These are phyloP conservation scores for Drosophila quinaria DNA, from an alignment of 2,888 invertebrate species.

Conservation along the genomic window DNA sequence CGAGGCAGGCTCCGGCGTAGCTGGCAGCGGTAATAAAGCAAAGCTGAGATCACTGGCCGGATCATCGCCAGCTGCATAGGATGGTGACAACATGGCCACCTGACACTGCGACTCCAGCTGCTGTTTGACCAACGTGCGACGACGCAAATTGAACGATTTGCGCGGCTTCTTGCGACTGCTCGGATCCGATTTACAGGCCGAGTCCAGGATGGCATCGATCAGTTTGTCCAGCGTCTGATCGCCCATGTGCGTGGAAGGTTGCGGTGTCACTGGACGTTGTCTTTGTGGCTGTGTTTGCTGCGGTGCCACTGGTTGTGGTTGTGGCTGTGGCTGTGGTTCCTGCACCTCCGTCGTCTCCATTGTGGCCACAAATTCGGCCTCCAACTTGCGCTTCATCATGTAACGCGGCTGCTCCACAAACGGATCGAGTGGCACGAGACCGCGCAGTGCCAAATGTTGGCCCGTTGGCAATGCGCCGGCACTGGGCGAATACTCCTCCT, in stretches of 20 bases:
- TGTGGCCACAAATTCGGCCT: slow-evolving; percentile 74
- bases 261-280: slow-evolving; percentile 55
- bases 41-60: slow-evolving; percentile 85
- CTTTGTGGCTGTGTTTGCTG: slow-evolving; percentile 5
- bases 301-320: not conserved
- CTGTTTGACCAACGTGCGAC: slow-evolving; percentile 81
- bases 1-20: slow-evolving; percentile 67
- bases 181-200: slow-evolving; percentile 82
- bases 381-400: slow-evolving; percentile 81
- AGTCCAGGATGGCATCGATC: slow-evolving; percentile 85
- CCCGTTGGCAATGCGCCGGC: slow-evolving; percentile 69
- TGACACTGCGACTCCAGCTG: slow-evolving; percentile 66
- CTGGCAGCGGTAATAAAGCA: slow-evolving; percentile 44
- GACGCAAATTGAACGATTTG: slow-evolving; percentile 81
- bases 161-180: slow-evolving; percentile 76
- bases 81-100: slow-evolving; percentile 76
- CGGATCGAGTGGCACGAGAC: slow-evolving; percentile 81
- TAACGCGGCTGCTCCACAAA: slow-evolving; percentile 84
- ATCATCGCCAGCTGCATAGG: slow-evolving; percentile 85
- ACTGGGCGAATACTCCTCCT: slow-evolving; percentile 85
- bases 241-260: slow-evolving; percentile 83
- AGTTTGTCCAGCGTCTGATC: slow-evolving; percentile 84
- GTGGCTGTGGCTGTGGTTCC: not conserved
- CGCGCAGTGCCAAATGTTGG: slow-evolving; percentile 82
- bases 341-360: slow-evolving; percentile 34